Conservation (phyloP, 2,888 invertebrate genomes). For the Masnerella sp. region DNA sequence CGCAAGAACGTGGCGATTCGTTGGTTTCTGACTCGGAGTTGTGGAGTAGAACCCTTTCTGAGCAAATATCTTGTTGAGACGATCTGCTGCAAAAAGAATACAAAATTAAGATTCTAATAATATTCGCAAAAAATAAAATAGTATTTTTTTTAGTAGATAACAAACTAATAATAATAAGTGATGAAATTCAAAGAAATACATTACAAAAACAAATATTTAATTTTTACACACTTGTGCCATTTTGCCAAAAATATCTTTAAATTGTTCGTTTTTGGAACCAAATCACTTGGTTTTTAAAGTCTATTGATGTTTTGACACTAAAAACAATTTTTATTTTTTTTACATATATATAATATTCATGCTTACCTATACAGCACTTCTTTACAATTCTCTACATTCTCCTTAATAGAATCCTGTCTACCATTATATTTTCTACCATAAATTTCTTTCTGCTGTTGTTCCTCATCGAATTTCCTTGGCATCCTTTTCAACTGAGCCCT, state of each 20-base stretch:
- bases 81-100: constrained; percentile 56
- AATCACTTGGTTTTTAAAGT: no score
- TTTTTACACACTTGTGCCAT: no score
- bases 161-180: no score
- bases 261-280: no score
- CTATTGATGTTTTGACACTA: no score
- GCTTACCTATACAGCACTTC: constrained; percentile 67
- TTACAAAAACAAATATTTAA: no score
- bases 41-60: constrained; percentile 70
- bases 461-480: constrained; percentile 74
- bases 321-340: no score
- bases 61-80: constrained; percentile 69
- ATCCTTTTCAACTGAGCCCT: constrained; percentile 76
- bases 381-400: constrained; percentile 73
- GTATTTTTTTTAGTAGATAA: no score
- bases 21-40: constrained; percentile 69
- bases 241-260: no score
- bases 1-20: constrained; percentile 67
- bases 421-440: constrained; percentile 68
- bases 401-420: constrained; percentile 72
- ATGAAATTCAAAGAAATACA: no score
- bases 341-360: no score
- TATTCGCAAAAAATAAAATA: constrained; percentile 1
- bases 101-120: neutral
- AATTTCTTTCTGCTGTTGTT: constrained; percentile 70